Conservation (phyloP, 2,113 vertebrate genomes). For the Petrocephalus microphthalmus region DNA sequence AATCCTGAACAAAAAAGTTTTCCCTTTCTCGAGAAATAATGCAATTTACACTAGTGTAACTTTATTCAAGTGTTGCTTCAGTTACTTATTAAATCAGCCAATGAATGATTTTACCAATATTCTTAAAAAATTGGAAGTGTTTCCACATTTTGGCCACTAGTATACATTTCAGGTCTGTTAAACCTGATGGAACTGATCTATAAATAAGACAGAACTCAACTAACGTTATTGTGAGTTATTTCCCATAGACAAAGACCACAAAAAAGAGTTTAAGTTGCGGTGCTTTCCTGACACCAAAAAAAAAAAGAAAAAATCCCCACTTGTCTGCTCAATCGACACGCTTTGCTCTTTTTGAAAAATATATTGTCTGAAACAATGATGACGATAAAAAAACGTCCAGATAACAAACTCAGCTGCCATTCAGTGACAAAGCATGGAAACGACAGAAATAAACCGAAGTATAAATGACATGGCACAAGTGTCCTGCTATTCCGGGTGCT, state of each 20-base stretch:
- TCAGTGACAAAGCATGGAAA: background rate
- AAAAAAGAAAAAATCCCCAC: background rate
- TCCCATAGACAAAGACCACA: constrained; percentile 13
- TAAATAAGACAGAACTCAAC: background rate
- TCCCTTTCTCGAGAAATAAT: constrained; percentile 19
- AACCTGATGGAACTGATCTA: constrained; percentile 22
- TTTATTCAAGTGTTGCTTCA: no score
- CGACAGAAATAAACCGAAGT: background rate
- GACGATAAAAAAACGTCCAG: background rate
- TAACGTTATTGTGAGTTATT: constrained; percentile 18
- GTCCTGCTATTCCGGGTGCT: background rate
- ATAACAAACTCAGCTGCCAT: background rate
- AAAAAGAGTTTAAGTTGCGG: background rate
- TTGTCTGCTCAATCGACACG: background rate
- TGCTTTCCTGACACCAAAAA: background rate
- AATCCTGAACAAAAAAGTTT: background rate
- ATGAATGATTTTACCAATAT: no score
- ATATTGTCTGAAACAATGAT: background rate
- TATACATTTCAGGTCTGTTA: constrained; percentile 1
- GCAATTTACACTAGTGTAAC: no score
- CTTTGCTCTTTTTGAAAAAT: background rate
- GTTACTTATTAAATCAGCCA: no score
- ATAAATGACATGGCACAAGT: background rate
- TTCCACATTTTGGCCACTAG: background rate
- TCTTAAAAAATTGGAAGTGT: no score